Base-by-base conservation (phyloP, 2,888 invertebrate genomes). In the Phorcus lineatus region DNA sequence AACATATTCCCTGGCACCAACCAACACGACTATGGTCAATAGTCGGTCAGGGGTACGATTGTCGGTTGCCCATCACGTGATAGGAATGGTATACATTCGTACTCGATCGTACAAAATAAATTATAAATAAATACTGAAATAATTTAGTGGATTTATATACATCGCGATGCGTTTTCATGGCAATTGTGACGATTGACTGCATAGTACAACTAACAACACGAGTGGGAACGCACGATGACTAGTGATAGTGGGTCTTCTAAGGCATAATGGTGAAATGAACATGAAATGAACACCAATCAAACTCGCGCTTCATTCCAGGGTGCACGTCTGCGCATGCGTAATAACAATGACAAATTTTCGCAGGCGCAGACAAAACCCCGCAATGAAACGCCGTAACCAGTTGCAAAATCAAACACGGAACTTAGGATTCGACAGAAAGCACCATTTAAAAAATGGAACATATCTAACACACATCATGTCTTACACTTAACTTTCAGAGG, bases 111-210 rank as follows among this genome's bases (percentile, higher is more conserved):
- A 74, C 74, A 74, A 74, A 74, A 74, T 74, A 74, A 74, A 74
- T 74, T 40, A 74, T 53, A 74, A 53, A 74, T 74, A 74, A 74
- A 74, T 74, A 74, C 74, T 74, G 74, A 74, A 74, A 74, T 74
- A 74, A 74, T 74, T 74, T 74, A 74, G 74, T 62, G 74, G 19
- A 74, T 47, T 24, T 74, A 74, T 74, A 22, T 74, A 74, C 74
- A 74, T 53, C 47, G 24, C 47, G 52, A 24, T 47, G 67, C 36
- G 24, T 28, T 6, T 31, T 19, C 67, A 67, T 67, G 28, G 17
- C 24, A 36, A 28, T 36, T 47, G 47, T 47, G 47, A 47, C 47
- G 36, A 36, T 36, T 11, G 47, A 47, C 47, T 47, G 47, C 47
- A 47, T 47, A 47, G 47, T 47, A 47, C 47, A 24, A 31, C 67